Percentiles rank a stretch among this genome's conserved stretches.
Evolutionary conservation across 2,888 invertebrate species (phyloP).

Genomic region (Calliphora vomitoria): DNA sequence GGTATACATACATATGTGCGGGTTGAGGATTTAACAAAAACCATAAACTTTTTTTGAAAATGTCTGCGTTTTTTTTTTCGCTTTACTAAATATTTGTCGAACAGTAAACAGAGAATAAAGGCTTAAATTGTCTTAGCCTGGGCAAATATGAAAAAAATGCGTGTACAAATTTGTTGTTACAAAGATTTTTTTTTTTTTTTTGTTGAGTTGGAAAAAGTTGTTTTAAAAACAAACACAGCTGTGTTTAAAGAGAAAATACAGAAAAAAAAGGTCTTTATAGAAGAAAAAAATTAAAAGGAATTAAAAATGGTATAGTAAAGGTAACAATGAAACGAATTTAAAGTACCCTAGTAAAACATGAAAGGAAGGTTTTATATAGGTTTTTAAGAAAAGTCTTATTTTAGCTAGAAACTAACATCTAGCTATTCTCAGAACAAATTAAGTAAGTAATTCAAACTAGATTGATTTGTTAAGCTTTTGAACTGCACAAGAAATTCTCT

Average conservation of each 20-base stretch:
- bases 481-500: no score
- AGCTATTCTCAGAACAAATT: no score
- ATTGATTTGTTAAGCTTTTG: no score
- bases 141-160: background rate
- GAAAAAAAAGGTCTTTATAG: background rate
- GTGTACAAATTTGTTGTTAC: constrained; percentile 12
- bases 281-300: background rate
- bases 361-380: background rate
- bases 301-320: background rate
- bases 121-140: constrained; percentile 37
- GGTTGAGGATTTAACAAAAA: background rate
- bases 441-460: no score
- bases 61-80: background rate
- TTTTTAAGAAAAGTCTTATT: no score
- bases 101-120: constrained; percentile 42
- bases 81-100: constrained; percentile 10
- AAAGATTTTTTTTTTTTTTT: background rate
- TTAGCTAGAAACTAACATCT: no score
- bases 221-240: constrained; percentile 40
- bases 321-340: background rate
- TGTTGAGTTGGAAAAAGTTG: background rate
- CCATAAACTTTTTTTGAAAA: background rate
- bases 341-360: background rate
- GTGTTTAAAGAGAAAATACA: constrained; percentile 16
- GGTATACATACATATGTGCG: background rate